Base-by-base conservation (phyloP, 2,888 invertebrate species). In the Acleris literana region DNA sequence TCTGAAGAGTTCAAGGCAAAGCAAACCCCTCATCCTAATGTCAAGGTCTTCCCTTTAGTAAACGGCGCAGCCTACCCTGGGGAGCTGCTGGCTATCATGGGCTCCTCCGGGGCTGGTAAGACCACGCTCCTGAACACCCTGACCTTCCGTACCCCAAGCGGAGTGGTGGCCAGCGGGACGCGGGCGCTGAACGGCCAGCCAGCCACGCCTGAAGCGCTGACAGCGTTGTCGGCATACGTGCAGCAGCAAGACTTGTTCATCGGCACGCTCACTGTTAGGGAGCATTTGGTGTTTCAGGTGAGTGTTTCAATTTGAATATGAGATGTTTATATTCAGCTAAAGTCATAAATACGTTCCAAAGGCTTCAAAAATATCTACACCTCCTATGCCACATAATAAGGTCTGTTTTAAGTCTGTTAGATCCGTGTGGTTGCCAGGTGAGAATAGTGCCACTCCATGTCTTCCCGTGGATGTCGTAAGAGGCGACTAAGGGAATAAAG, bases 231-330 rank as follows among this genome's bases (percentile, higher is more conserved):
- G 18, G 98, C 97, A 0, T 99, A 98, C 77, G 98, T 99, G 0
- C 98, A 98, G 80, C 99, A 99, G 83, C 97, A 98, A 76, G 98
- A 99, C 85, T 90, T 98, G 60, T 99, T 99, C 82, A 96, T 99
- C 73, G 97, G 97, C 0, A 97, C 97, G 0, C 91, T 99, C 55
- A 98, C 98, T 1, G 98, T 98, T 0, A 93, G 94, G 69, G 98
- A 99, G 80, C 98, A 98, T 87, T 94, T 99, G 5, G 94, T 96
- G 56, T 98, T 98, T 81, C 97, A 97, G 93, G 96, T 96, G 79
- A 83, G 78, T 43, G 56, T 60, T 17, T 55, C 29, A 33, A 39
- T 13, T 39, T 13, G 3, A 39, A 13, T 4, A 13, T 9, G 3
- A 29, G 29, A 29, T 33, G 9, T 33, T 33, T 9, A 33, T 33